These are phyloP conservation scores for Ophion ventricosus DNA, from an alignment of 2,888 invertebrate species.

Conservation along the genomic window DNA sequence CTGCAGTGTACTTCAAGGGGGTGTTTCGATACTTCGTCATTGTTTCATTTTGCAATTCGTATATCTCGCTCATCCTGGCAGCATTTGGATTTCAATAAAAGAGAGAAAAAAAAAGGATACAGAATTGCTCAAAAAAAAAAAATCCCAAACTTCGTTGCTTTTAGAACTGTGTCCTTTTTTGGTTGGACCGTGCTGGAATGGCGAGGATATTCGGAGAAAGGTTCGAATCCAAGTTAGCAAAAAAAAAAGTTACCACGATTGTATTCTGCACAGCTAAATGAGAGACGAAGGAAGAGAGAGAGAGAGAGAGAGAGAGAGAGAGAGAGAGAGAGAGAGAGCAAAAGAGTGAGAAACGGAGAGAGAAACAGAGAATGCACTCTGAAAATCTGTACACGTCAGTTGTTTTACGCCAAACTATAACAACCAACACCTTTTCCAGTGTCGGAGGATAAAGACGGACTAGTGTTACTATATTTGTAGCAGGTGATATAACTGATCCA, in stretches of 20 bases:
- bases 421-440: slow-evolving; percentile 31
- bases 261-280: slow-evolving; percentile 14
- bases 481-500: slow-evolving; percentile 62
- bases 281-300: not conserved
- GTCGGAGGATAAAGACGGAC: slow-evolving; percentile 6
- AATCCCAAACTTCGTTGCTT: not conserved
- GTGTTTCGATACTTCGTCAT: not conserved
- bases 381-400: slow-evolving; percentile 40
- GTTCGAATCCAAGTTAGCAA: not conserved
- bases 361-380: slow-evolving; percentile 24
- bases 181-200: not conserved
- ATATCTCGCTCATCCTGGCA: not conserved
- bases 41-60: not conserved
- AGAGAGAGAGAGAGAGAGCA: not conserved
- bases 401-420: slow-evolving; percentile 37
- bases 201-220: not conserved
- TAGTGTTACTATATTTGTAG: slow-evolving; percentile 24
- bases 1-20: too few species aligned
- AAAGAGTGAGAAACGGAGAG: slow-evolving; percentile 7
- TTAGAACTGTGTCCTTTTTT: not conserved
- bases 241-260: slow-evolving; percentile 26
- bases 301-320: slow-evolving; percentile 1
- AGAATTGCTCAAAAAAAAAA: not conserved
- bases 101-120: not conserved
- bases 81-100: not conserved